phyloP scores from a whole-genome alignment of 2,888 invertebrate species.

The Rosalia funebris region DNA sequence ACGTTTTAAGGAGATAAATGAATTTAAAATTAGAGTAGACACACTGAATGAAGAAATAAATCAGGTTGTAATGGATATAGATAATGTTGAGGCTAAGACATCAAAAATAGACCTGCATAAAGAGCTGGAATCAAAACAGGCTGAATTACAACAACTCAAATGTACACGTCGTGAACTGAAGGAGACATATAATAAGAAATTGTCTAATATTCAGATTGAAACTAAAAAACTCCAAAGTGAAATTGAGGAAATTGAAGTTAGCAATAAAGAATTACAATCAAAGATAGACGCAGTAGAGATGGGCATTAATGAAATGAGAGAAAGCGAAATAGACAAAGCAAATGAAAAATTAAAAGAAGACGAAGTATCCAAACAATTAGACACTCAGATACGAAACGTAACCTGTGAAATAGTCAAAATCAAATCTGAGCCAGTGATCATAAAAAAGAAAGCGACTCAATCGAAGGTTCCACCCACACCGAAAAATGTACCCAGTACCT shows the following conservation, averaged over 20 bases:
- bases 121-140: neutral
- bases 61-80: neutral
- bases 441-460: slow-evolving; percentile 1
- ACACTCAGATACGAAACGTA: neutral
- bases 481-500: neutral
- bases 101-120: neutral
- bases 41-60: neutral
- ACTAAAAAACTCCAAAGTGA: slow-evolving; percentile 8
- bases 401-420: neutral
- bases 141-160: slow-evolving; percentile 10
- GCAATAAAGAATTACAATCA: slow-evolving; percentile 13
- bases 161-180: slow-evolving; percentile 3
- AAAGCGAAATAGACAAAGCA: neutral
- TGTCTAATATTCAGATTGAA: slow-evolving; percentile 5
- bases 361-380: neutral
- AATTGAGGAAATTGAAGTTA: slow-evolving; percentile 8
- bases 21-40: slow-evolving; percentile 6
- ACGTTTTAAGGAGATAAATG: slow-evolving; percentile 3
- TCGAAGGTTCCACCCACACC: neutral
- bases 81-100: neutral
- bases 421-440: neutral
- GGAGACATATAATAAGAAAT: slow-evolving; percentile 8
- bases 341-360: neutral
- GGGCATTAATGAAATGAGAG: neutral
- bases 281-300: neutral